Base-by-base conservation (phyloP, 2,113 vertebrate species). In the Piaya cayana region DNA sequence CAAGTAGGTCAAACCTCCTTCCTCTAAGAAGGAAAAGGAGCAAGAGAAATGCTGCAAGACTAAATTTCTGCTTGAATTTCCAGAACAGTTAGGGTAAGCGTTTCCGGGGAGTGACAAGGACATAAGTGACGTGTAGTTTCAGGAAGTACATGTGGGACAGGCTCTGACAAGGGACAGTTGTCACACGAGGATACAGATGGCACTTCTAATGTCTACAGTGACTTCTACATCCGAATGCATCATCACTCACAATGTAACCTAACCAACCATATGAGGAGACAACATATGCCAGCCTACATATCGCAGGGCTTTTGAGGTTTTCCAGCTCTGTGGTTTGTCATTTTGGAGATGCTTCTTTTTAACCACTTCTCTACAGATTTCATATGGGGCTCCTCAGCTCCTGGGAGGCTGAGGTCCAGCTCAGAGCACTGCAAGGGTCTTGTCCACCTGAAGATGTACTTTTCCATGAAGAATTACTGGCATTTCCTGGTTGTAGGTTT, bases 281-380 rank as follows among this genome's bases (percentile, higher is more conserved):
- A 65, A 32, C 58, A 56, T 49, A 60, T 90, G 70, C 70, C 94
- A 92, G 60, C 78, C 78, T 53, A 76, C 62, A 49, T 55, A 69
- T 39, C 93, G 59, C 64, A 75, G 55, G 34, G 71, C 50, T 86
- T 94, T 67, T 83, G 68, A 90, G 90, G 59, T 77, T 92, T 88
- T 81, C 76, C 68, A 90, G 75, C 17, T 74, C 59, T 58, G 45
- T 72, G 82, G 45, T 74, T 95, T 82, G 63, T 77, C 85, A 77
- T 80, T 71, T 90, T 52, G 42, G 79, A 93, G 49, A 74, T 23
- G 56, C 8, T 86, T 88, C 81, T 71, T 59, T 70, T 93, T 92
- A 94, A 82, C 77, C 43, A 12, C 32, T 84, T 81, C 4, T 22
- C 20, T 81, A n/a, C 86, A 75, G 56, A 42, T 75, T 9, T 67